Conservation (phyloP, 2,888 invertebrate genomes). For the Corythucha ciliata region DNA sequence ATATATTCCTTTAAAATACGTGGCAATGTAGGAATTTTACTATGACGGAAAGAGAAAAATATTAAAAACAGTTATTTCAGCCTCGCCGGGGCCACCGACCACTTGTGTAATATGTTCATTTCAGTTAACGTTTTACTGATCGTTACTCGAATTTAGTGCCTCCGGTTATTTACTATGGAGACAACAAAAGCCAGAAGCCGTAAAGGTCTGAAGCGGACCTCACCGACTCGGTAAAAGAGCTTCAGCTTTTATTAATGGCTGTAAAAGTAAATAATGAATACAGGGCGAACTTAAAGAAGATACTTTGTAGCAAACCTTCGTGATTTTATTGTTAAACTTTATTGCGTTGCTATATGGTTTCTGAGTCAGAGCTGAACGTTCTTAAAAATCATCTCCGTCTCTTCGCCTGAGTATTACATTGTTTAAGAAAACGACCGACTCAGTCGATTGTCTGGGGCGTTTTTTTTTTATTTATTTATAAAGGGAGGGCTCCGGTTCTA, state of each 20-base stretch:
- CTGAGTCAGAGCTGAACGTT: constrained; percentile 19
- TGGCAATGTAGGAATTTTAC: no score
- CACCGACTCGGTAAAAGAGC: constrained; percentile 18
- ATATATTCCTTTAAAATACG: no score
- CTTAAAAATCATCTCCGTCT: no score
- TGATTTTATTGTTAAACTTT: constrained; percentile 24
- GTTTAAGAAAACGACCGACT: no score
- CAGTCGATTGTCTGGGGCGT: no score
- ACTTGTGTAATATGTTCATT: constrained; percentile 31
- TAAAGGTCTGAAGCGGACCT: constrained; percentile 14
- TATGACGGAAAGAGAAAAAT: constrained; percentile 23
- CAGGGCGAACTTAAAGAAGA: constrained; percentile 22
- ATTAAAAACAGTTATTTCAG: constrained; percentile 26
- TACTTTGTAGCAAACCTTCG: constrained; percentile 21
- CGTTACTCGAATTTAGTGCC: constrained; percentile 29
- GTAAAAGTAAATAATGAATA: constrained; percentile 31
- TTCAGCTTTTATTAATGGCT: constrained; percentile 30
- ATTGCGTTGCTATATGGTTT: constrained; percentile 19
- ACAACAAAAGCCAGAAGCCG: constrained; percentile 24
- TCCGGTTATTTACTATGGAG: constrained; percentile 24
- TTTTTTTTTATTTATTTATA: no score
- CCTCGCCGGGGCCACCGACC: constrained; percentile 21
- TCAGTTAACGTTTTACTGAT: constrained; percentile 29
- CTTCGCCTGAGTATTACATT: no score
- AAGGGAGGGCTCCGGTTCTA: no score